Conservation (phyloP, 1,140 invertebrate species). For the Drosophila ogumai region DNA sequence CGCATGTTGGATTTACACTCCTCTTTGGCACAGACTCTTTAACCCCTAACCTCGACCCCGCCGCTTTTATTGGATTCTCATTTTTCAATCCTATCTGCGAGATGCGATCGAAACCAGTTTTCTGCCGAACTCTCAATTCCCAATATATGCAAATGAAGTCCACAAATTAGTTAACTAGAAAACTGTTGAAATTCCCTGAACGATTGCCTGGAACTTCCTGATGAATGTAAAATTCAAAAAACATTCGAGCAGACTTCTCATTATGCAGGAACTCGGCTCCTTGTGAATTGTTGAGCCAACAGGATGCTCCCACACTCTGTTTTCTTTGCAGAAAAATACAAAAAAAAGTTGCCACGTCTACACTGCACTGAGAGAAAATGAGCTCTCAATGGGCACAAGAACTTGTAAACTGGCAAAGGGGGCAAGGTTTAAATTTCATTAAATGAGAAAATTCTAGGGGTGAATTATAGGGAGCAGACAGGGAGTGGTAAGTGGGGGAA, state of each 20-base stretch:
- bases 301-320: conserved; percentile 20
- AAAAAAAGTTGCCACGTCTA: conserved; percentile 46
- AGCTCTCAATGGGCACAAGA: conserved; percentile 1
- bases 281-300: conserved; percentile 60
- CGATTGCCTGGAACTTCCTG: conserved; percentile 8
- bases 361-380: conserved; percentile 52
- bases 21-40: conserved; percentile 27
- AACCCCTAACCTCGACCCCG: conserved; percentile 29
- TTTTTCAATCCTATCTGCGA: conserved; percentile 63
- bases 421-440: conserved; percentile 66
- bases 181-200: conserved; percentile 28
- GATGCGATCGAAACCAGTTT: conserved; percentile 63
- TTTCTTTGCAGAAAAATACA: conserved; percentile 14
- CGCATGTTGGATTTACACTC: conserved; percentile 50
- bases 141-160: conserved; percentile 36
- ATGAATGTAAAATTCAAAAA: conserved; percentile 9
- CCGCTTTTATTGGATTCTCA: conserved; percentile 64
- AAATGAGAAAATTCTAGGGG: conserved; percentile 33
- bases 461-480: background rate
- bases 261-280: conserved; percentile 31
- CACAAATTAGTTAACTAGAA: conserved; percentile 67
- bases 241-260: conserved; percentile 14
- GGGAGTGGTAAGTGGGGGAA: conserved; percentile 8
- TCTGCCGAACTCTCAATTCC: conserved; percentile 37
- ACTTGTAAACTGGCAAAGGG: conserved; percentile 1